Conservation (phyloP, 2,888 invertebrate species). For the Perizoma affinitatum region DNA sequence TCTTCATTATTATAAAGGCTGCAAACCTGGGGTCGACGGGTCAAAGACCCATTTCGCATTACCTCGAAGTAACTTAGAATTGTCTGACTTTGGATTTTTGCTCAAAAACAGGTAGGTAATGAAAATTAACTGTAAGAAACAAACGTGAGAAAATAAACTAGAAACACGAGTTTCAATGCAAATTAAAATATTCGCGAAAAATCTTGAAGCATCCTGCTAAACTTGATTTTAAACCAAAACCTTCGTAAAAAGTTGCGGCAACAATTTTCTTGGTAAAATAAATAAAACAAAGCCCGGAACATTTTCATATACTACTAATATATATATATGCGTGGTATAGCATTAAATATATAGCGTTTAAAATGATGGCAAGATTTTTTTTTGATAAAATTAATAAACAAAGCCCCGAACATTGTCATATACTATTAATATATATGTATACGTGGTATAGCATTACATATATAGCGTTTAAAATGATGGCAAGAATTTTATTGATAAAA, state of each 20-base stretch:
- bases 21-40: slow-evolving; percentile 32
- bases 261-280: slow-evolving; percentile 11
- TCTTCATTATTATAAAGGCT: slow-evolving; percentile 37
- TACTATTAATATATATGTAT: too few relatives aligned
- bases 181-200: slow-evolving; percentile 32
- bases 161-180: slow-evolving; percentile 33
- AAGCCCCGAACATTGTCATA: too few relatives aligned
- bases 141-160: slow-evolving; percentile 35
- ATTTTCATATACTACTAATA: too few relatives aligned
- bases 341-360: background rate
- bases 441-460: too few relatives aligned
- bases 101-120: slow-evolving; percentile 26
- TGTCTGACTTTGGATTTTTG: slow-evolving; percentile 35
- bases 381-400: too few relatives aligned
- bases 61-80: slow-evolving; percentile 29
- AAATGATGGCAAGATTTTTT: too few relatives aligned
- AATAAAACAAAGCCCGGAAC: too few relatives aligned
- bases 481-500: too few relatives aligned
- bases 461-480: too few relatives aligned
- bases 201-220: slow-evolving; percentile 23
- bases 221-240: slow-evolving; percentile 25
- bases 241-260: too few relatives aligned
- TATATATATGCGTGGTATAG: too few relatives aligned
- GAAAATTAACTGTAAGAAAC: slow-evolving; percentile 19
- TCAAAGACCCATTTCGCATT: slow-evolving; percentile 40